Evolutionary conservation across 2,888 invertebrate genomes (phyloP), one percentile per base, ranked within the genome.

Genomic region (Stenodera caucasica): DNA sequence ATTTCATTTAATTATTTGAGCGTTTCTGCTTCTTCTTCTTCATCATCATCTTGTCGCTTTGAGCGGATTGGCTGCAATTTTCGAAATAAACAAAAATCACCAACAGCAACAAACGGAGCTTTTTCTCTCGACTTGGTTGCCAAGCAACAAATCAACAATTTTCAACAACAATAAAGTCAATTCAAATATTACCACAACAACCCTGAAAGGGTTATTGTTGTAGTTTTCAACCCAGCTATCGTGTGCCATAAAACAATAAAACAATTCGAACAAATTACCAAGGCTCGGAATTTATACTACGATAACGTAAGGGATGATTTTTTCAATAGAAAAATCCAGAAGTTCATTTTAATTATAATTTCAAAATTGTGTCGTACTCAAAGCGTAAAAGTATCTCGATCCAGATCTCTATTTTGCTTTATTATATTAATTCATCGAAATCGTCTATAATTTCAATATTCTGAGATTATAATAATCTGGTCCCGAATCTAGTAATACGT

Each of bases 231-330:
- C 45, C 18, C 61, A 63, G 58, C n/a, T n/a, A 63, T 58, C 60
- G 60, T 58, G 58, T 58, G 58, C 61, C 62, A 62, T 67, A 63
- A 68, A 68, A 68, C 68, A 68, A 68, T 68, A 68, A 68, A 68
- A 68, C 65, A 67, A 68, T 68, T 68, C 63, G 57, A 57, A 65
- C 66, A 63, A 68, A 68, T 68, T 67, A 21, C 21, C 11, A 45
- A 12, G 21, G 21, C 45, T 68, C 64, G 59, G 64, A 65, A 68
- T 67, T 68, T 68, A 65, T 65, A 58, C 63, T 60, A 23, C 49
- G 40, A 51, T 33, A 45, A 15, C 40, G 52, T 11, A 45, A 45
- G 21, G 45, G n/a, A n/a, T n/a, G n/a, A n/a, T n/a, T n/a, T n/a
- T n/a, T n/a, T n/a, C n/a, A n/a, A n/a, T n/a, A n/a, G n/a, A n/a